Evolutionary conservation across 2,113 vertebrate genomes (phyloP), one percentile per base, ranked within the genome.

Genomic region (Oryzias celebensis): DNA sequence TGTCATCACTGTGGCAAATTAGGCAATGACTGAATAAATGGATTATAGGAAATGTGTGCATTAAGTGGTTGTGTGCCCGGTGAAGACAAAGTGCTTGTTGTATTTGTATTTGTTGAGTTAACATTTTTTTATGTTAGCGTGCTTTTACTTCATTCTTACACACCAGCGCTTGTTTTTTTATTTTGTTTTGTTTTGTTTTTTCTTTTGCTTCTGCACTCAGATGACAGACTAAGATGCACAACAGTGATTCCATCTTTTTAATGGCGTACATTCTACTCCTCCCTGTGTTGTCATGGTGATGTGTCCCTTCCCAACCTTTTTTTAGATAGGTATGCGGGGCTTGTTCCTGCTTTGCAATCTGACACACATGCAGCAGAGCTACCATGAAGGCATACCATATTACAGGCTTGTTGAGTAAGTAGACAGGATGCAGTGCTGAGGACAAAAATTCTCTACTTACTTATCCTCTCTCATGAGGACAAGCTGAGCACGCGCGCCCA

Each of bases 251-350:
- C 76, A 63, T 82, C 58, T 83, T 83, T 82, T 86, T 75, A 84
- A 85, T 80, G 75, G 78, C 68, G 57, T 82, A 74, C 55, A 59
- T 82, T 77, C 80, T 86, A 78, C 82, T 83, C 80, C 83, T 88
- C 82, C 81, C 75, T 77, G 84, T 83, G 86, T 88, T 88, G 89
- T 89, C 89, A 90, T 90, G 87, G 86, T 87, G 84, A 88, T 84
- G 73, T 84, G 86, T 86, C 81, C 81, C 81, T 85, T 88, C 65
- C 81, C 81, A 83, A 82, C 74, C 87, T 87, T 85, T 85, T 85
- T 87, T 87, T 86, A 82, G 83, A 70, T 68, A 84, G 84, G 84
- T 81, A 81, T 77, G 82, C 82, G 75, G 72, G 81, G 64, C 82
- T 79, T 82, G 68, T 81, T 82, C 64, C 78, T 86, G 70, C 71